Percentiles rank a stretch among this genome's conserved stretches.
Evolutionary conservation across 2,888 invertebrate genomes (phyloP).

Genomic region (Dioctria linearis): DNA sequence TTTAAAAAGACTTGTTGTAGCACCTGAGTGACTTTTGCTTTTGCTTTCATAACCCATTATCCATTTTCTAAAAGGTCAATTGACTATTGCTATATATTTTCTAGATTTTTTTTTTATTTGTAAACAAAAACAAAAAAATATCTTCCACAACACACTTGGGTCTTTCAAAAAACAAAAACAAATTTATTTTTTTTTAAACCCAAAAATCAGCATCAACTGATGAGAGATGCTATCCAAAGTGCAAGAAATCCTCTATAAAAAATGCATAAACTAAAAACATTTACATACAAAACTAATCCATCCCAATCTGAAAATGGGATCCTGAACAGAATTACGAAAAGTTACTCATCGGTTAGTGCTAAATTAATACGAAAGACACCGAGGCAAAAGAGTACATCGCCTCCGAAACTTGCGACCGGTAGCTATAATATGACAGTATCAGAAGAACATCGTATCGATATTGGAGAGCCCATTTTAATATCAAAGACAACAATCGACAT

Average conservation of each 20-base stretch:
- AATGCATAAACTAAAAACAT: conserved; percentile 61
- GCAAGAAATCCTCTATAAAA: conserved; percentile 19
- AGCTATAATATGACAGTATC: conserved; percentile 70
- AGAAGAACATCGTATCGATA: conserved; percentile 69
- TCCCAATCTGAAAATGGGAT: conserved; percentile 61
- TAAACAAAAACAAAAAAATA: conserved; percentile 8
- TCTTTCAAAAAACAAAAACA: too few relatives aligned
- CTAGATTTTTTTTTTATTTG: neutral
- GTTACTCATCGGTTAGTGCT: conserved; percentile 68
- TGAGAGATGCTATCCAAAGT: too few relatives aligned
- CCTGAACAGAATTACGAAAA: conserved; percentile 67
- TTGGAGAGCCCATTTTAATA: conserved; percentile 69
- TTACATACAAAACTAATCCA: conserved; percentile 61
- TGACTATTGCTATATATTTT: neutral
- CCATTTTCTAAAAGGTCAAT: neutral
- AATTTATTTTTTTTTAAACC: too few relatives aligned
- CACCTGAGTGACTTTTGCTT: too few relatives aligned
- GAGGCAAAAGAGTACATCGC: conserved; percentile 64
- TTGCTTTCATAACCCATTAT: too few relatives aligned
- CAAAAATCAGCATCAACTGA: neutral
- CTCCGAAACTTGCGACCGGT: conserved; percentile 65
- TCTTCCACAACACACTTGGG: conserved; percentile 12
- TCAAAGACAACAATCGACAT: conserved; percentile 69
- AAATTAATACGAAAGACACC: conserved; percentile 66
- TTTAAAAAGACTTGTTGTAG: too few relatives aligned